These are phyloP conservation scores for Epinephelus coioides DNA, from an alignment of 2,797 vertebrate genomes.

Conservation along the genomic window DNA sequence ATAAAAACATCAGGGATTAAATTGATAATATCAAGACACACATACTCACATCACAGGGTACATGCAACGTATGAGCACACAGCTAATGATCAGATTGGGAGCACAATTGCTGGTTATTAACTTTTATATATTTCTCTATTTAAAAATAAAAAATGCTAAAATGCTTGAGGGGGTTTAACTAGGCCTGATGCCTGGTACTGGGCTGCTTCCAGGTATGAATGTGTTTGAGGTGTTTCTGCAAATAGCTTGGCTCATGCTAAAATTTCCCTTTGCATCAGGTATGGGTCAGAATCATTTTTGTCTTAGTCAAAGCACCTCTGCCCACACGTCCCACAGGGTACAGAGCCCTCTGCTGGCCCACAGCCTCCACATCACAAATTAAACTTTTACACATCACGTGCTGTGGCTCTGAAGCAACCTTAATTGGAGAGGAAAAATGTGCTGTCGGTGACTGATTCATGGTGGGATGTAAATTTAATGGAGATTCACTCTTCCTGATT, in stretches of 20 bases:
- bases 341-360: not conserved
- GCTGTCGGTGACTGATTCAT: slow-evolving; percentile 35
- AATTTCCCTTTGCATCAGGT: not conserved
- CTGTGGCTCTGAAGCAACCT: slow-evolving; percentile 25
- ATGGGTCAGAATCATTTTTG: slow-evolving; percentile 7
- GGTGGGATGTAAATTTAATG: slow-evolving; percentile 64
- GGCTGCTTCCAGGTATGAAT: not conserved
- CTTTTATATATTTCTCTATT: no score
- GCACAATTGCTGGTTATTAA: no score
- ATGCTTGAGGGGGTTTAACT: no score
- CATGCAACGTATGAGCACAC: no score
- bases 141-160: no score
- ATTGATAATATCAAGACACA: no score
- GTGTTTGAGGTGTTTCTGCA: not conserved
- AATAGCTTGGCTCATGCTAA: not conserved
- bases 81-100: no score
- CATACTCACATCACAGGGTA: no score
- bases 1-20: no score
- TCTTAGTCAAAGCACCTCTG: not conserved
- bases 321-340: not conserved
- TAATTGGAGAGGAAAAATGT: slow-evolving; percentile 46
- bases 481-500: slow-evolving; percentile 54
- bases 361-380: slow-evolving; percentile 17
- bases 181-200: no score
- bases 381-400: slow-evolving; percentile 21